These are phyloP conservation scores for Lithobates sylvaticus DNA, from an alignment of 2,797 vertebrate genomes.

Conservation along the genomic window DNA sequence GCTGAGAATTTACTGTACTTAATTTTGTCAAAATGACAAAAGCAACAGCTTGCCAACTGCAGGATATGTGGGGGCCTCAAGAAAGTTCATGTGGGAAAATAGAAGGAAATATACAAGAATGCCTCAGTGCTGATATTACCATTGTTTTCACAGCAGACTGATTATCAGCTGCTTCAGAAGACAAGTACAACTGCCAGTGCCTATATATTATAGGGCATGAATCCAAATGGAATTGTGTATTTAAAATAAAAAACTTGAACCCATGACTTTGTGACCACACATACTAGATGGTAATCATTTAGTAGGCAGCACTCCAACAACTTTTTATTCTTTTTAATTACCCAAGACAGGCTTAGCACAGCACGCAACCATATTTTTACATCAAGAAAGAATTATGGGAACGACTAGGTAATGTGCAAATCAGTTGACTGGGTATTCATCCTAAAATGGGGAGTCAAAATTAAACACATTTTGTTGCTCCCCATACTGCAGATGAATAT, in stretches of 20 bases:
- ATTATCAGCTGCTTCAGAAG: background rate
- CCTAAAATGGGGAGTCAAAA: too few relatives aligned
- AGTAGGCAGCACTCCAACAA: background rate
- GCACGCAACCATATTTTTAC: too few relatives aligned
- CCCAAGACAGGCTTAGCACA: background rate
- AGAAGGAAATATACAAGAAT: background rate
- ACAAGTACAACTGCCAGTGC: background rate
- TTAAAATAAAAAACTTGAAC: background rate
- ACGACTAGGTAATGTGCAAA: too few relatives aligned
- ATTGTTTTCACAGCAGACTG: background rate
- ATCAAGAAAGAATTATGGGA: too few relatives aligned
- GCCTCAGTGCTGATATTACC: background rate
- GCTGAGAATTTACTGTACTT: background rate
- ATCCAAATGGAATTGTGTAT: background rate
- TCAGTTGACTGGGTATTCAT: too few relatives aligned
- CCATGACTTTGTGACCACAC: background rate
- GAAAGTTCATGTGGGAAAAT: background rate
- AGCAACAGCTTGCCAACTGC: background rate
- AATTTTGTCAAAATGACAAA: background rate
- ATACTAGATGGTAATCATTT: background rate
- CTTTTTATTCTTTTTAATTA: too few relatives aligned
- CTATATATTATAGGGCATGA: background rate
- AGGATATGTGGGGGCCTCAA: background rate
- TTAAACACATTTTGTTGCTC: too few relatives aligned
- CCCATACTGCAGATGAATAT: too few relatives aligned